Base-by-base conservation (phyloP, 92 coral and sea anemone species). In the Muricea muricata region DNA sequence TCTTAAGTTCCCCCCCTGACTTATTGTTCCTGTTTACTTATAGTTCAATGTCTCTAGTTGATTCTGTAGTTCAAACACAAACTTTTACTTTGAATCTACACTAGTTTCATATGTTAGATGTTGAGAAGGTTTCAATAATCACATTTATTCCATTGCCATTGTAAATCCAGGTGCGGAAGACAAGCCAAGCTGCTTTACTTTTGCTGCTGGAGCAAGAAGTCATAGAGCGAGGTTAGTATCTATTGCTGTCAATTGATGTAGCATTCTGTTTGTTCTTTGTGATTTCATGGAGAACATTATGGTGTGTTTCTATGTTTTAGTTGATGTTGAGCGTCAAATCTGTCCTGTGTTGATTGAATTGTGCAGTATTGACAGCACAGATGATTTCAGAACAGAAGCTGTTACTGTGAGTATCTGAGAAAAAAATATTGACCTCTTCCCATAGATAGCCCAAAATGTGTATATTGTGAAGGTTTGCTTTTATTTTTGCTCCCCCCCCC, bases 341-440 rank as follows among this genome's bases (percentile, higher is more conserved):
- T 97, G 98, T 32, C 98, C 99, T 45, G 99, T 94, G 28, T 75
- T 97, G 78, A 91, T 97, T 77, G 98, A 97, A 91, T 67, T 97
- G 13, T 92, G 98, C 33, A 92, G 94, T 0, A 95, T 97, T 14
- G 99, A 97, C 35, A 97, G 99, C 67, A 92, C 92, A 85, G 99
- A 97, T 67, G 99, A 97, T 73, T 90, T 90, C 71, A 88, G 99
- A 75, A 94, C 99, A 63, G 99, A 97, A 75, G 99, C 99, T 77
- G 98, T 97, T 29, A 94, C 98, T 31, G 99, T 97, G 89, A 92
- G 98, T 85, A 24, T 11, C 21, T 48, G 21, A n/a, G n/a, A n/a
- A n/a, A n/a, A n/a, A n/a, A n/a, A n/a, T n/a, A n/a, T n/a, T 48
- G 3, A 48, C 60, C 7, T 52, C 26, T 25, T 13, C 18, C 24